A percentile compares a stretch with the other conserved stretches of the same genome.
phyloP scores from a whole-genome alignment of 2,888 invertebrate genomes.

The Erebia ligea region DNA sequence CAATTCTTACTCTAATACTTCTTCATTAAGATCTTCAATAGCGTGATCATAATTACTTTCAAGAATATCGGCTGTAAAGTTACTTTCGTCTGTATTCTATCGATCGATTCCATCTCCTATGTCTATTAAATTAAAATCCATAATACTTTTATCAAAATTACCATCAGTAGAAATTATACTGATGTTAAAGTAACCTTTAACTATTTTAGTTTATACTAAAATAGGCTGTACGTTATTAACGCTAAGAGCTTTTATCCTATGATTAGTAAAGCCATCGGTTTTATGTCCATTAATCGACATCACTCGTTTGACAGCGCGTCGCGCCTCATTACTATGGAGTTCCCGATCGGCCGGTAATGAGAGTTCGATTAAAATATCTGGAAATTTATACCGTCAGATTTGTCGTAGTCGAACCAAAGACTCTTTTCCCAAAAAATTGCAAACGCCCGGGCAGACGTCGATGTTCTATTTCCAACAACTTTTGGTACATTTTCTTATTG shows the following conservation, averaged over 20 bases:
- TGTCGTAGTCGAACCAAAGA: not conserved
- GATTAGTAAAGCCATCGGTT: constrained; percentile 1
- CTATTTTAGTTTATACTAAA: not conserved
- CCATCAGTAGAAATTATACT: constrained; percentile 5
- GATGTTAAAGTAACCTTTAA: constrained; percentile 2
- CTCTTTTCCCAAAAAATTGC: not conserved
- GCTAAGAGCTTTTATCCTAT: not conserved
- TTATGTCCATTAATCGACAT: constrained; percentile 39
- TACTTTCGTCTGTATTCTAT: constrained; percentile 3
- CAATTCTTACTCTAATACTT: not conserved
- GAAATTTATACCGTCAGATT: constrained; percentile 29
- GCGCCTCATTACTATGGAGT: constrained; percentile 45
- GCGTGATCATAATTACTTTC: constrained; percentile 19
- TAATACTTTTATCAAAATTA: constrained; percentile 5
- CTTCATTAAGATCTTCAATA: constrained; percentile 8
- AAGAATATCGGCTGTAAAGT: not conserved
- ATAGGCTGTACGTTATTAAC: not conserved
- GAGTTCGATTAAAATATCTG: constrained; percentile 46
- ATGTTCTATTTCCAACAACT: no score
- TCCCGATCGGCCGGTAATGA: constrained; percentile 47
- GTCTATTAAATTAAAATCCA: constrained; percentile 15
- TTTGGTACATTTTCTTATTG: no score
- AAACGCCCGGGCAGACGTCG: not conserved
- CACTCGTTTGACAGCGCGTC: constrained; percentile 40
- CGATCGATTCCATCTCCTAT: constrained; percentile 11